Evolutionary conservation across 2,113 vertebrate genomes (phyloP).

Genomic region (Coregonus clupeaformis): DNA sequence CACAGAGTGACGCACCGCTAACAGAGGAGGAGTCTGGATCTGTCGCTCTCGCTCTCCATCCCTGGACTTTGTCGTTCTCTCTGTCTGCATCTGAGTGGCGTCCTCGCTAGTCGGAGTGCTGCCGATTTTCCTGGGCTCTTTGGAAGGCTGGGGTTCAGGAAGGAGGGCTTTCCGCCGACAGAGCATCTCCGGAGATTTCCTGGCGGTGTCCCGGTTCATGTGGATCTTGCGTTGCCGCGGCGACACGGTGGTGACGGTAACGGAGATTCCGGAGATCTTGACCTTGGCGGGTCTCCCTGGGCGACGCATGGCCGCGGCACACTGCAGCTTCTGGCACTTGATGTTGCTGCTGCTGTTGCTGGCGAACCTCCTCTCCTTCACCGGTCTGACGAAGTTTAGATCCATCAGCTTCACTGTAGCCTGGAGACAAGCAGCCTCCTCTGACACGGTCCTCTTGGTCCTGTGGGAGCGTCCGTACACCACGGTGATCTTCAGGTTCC

Average conservation of each 20-base stretch:
- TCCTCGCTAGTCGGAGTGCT: slow-evolving; percentile 31
- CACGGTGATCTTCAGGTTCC: slow-evolving; percentile 90
- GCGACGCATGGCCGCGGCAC: slow-evolving; percentile 76
- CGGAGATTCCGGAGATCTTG: slow-evolving; percentile 92
- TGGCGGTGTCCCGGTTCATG: slow-evolving; percentile 77
- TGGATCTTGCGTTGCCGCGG: slow-evolving; percentile 87
- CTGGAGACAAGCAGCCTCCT: slow-evolving; percentile 71
- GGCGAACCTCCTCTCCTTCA: slow-evolving; percentile 72
- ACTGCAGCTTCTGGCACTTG: slow-evolving; percentile 74
- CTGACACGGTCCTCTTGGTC: slow-evolving; percentile 85
- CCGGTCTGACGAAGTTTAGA: slow-evolving; percentile 72
- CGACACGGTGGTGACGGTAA: slow-evolving; percentile 85
- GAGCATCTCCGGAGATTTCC: slow-evolving; percentile 43
- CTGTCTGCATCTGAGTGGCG: slow-evolving; percentile 6
- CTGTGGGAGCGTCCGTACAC: slow-evolving; percentile 91
- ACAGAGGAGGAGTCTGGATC: slow-evolving; percentile 32
- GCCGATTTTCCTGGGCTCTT: slow-evolving; percentile 62
- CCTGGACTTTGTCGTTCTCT: slow-evolving; percentile 6
- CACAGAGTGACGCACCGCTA: slow-evolving; percentile 80
- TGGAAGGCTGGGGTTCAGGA: slow-evolving; percentile 52
- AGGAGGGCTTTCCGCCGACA: slow-evolving; percentile 40
- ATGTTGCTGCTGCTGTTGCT: slow-evolving; percentile 68
- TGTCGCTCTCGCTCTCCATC: slow-evolving; percentile 10
- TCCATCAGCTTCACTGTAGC: slow-evolving; percentile 56
- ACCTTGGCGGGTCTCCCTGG: slow-evolving; percentile 92